Percentiles rank a stretch among this genome's conserved stretches.
Evolutionary conservation across 2,113 vertebrate genomes (phyloP).

Genomic region (Gorsachius goisagi): DNA sequence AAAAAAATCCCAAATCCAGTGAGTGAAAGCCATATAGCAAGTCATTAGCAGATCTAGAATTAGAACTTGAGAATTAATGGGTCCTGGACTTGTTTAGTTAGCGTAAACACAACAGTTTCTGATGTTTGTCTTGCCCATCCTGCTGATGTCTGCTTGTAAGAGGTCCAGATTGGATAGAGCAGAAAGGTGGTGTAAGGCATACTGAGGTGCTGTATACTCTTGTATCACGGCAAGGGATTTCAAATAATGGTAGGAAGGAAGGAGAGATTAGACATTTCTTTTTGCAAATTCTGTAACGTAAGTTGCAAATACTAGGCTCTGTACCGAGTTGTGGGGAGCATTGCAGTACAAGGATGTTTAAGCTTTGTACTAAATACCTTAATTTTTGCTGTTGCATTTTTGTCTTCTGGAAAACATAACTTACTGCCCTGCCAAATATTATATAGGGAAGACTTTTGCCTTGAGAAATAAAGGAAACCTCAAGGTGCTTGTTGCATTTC

Average conservation of each 20-base stretch:
- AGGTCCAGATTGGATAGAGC: background rate
- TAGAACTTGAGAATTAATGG: background rate
- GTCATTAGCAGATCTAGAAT: background rate
- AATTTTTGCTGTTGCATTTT: background rate
- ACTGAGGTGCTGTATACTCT: background rate
- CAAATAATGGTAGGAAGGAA: background rate
- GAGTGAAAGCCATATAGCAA: background rate
- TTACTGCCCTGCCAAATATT: background rate
- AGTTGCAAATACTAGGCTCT: background rate
- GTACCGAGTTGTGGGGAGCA: background rate
- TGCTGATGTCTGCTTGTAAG: background rate
- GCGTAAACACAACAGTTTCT: background rate
- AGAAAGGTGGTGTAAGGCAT: background rate
- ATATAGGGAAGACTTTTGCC: background rate
- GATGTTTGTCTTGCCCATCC: background rate
- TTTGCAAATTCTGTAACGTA: rapidly evolving
- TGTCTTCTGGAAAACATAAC: background rate
- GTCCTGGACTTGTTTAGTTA: background rate
- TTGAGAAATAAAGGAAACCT: background rate
- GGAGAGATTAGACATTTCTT: background rate
- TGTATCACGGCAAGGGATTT: background rate
- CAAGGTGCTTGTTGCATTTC: background rate
- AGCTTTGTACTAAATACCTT: background rate
- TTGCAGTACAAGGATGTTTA: background rate
- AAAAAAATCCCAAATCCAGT: background rate